These are phyloP conservation scores for Mormyrus hasselquistii DNA, from an alignment of 2,797 vertebrate species.

Conservation along the genomic window DNA sequence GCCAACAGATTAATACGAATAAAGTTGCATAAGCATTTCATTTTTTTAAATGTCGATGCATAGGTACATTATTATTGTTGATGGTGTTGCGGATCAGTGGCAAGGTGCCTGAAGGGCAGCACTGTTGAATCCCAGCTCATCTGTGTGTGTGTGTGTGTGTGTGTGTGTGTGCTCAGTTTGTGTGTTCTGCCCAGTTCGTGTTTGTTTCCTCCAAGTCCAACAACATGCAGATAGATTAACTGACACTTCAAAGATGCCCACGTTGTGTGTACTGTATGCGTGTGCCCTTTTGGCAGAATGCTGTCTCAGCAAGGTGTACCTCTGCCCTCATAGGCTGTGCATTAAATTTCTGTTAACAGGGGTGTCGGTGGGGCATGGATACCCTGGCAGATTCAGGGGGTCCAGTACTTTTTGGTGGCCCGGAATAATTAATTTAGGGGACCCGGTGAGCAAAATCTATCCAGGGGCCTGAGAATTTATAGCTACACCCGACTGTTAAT, in stretches of 20 bases:
- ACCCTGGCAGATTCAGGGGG: not conserved
- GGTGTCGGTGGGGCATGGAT: not conserved
- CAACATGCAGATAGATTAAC: not conserved
- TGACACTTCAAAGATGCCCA: not conserved
- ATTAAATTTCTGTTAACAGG: not conserved
- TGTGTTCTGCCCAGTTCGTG: not conserved
- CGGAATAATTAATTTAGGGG: not conserved
- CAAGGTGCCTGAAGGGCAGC: not conserved
- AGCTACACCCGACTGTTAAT: not conserved
- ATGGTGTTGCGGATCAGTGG: not conserved
- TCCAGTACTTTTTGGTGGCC: not conserved
- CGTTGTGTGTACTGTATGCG: not conserved
- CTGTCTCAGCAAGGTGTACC: not conserved
- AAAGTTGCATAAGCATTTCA: not conserved
- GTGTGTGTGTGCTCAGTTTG: not conserved
- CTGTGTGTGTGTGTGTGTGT: not conserved
- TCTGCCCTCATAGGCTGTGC: not conserved
- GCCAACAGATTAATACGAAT: not conserved
- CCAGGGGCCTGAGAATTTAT: not conserved
- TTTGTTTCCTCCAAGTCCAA: not conserved
- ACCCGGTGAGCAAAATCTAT: not conserved
- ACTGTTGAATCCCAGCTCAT: not conserved
- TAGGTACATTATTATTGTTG: not conserved
- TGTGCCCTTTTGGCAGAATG: not conserved
- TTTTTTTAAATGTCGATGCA: not conserved